Conservation (phyloP, 2,888 invertebrate genomes). For the Xestia c-nigrum region DNA sequence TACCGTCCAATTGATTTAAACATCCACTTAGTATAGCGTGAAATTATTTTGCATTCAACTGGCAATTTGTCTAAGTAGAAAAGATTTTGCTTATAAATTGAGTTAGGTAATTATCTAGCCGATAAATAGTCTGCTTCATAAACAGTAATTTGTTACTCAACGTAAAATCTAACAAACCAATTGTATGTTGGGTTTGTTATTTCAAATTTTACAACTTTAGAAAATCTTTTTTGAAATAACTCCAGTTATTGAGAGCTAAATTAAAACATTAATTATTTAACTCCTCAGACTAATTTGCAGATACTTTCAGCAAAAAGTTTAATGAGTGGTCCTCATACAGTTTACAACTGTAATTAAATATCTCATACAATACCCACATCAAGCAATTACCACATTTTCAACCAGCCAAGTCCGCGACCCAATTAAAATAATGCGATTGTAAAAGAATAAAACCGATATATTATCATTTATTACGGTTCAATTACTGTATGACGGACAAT, state of each 20-base stretch:
- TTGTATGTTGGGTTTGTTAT: too few species aligned
- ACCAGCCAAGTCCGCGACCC: conserved; percentile 46
- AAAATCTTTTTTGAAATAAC: not conserved
- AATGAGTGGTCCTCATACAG: conserved; percentile 3
- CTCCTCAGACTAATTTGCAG: not conserved
- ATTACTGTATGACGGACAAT: conserved; percentile 61
- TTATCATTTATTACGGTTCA: conserved; percentile 60
- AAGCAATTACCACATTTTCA: conserved; percentile 49
- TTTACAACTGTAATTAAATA: conserved; percentile 47
- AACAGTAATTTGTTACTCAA: conserved; percentile 43
- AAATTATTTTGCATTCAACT: conserved; percentile 48
- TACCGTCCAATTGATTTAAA: conserved; percentile 75
- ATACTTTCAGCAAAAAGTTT: conserved; percentile 10
- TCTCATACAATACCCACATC: conserved; percentile 35
- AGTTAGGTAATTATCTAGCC: conserved; percentile 26
- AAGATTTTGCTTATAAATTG: conserved; percentile 36
- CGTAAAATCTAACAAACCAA: too few species aligned
- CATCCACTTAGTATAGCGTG: conserved; percentile 54
- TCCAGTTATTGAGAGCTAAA: not conserved
- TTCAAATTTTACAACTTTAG: conserved; percentile 23
- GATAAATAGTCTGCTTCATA: conserved; percentile 28
- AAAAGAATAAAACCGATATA: conserved; percentile 55
- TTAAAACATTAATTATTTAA: conserved; percentile 14
- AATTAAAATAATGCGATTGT: conserved; percentile 64
- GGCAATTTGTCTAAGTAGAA: conserved; percentile 39